phyloP scores from a whole-genome alignment of 2,888 invertebrate species.

The Diploptera punctata region DNA sequence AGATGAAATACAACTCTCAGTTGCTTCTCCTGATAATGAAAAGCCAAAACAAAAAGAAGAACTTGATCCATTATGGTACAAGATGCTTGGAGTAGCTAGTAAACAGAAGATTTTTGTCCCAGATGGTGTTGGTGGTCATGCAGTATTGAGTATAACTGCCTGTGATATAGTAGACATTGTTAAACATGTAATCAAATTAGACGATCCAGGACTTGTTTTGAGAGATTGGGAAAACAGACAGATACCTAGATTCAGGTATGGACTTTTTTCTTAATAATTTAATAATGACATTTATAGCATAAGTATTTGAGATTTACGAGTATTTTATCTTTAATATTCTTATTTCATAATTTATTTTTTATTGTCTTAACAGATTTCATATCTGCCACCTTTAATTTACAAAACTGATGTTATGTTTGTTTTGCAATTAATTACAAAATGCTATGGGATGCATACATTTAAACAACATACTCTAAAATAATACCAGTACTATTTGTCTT shows the following conservation, averaged over 20 bases:
- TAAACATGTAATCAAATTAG: constrained; percentile 70
- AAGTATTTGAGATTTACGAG: too few species aligned
- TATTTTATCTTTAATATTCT: too few species aligned
- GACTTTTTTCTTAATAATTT: constrained; percentile 26
- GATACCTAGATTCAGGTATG: constrained; percentile 71
- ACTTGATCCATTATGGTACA: constrained; percentile 70
- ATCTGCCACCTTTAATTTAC: too few species aligned
- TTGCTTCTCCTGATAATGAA: background rate
- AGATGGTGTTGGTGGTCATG: constrained; percentile 67
- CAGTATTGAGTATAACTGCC: constrained; percentile 68
- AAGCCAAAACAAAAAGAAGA: constrained; percentile 48
- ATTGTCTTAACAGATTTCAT: too few species aligned
- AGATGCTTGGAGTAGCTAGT: constrained; percentile 69
- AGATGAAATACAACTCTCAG: constrained; percentile 35
- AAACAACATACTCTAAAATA: too few species aligned
- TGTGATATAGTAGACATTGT: constrained; percentile 74
- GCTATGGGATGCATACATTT: too few species aligned
- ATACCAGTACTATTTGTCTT: too few species aligned
- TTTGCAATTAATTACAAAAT: too few species aligned
- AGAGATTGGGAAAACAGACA: constrained; percentile 76
- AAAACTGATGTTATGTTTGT: too few species aligned
- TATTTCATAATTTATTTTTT: too few species aligned
- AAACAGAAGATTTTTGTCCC: constrained; percentile 66
- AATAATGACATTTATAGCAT: too few species aligned
- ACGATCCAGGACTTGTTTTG: constrained; percentile 68